Evolutionary conservation across 53 echinoderm and acorn worm species (phyloP), one percentile per base, ranked within the genome.

Genomic region (Mesocentrotus franciscanus): DNA sequence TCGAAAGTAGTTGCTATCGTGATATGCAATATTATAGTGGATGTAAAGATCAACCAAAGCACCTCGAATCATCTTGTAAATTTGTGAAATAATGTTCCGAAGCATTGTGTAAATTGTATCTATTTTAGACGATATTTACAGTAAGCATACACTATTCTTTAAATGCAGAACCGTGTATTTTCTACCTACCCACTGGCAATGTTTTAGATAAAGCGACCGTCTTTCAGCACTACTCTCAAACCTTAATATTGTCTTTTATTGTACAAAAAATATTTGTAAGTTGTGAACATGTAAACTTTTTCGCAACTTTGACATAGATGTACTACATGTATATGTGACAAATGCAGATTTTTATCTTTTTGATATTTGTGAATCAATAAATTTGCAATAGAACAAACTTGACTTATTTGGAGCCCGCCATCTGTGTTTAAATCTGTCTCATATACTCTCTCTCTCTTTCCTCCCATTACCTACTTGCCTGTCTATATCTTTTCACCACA

Each of bases 321-420:
- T 49, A 5, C 49, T 64, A 18, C 17, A 64, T 18, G 16, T 64
- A 33, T 42, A 42, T 81, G 17, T 81, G 36, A 76, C 76, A 42
- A 81, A 81, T 36, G 42, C 36, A 42, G 81, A 81, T 81, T 36
- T 39, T 39, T 8, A 81, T 81, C 81, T 81, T 81, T 81, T 39
- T 81, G 81, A 18, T 81, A 81, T 81, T 42, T 81, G 81, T 81
- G 81, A 39, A 81, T 81, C 36, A 81, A 81, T 81, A 81, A 81
- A 90, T 58, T 59, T 34, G 90, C 90, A 60, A 61, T n/a, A 59
- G 59, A 42, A 60, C 24, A 60, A 90, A 60, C 29, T 1, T 60
- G 27, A 60, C 57, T 55, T 1, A 9, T 60, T 13, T 90, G 29
- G 20, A 13, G 4, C 16, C 29, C 15, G 14, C 27, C 36, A 17